phyloP scores from a whole-genome alignment of 2,888 invertebrate species.

The Odontocerum albicorne region DNA sequence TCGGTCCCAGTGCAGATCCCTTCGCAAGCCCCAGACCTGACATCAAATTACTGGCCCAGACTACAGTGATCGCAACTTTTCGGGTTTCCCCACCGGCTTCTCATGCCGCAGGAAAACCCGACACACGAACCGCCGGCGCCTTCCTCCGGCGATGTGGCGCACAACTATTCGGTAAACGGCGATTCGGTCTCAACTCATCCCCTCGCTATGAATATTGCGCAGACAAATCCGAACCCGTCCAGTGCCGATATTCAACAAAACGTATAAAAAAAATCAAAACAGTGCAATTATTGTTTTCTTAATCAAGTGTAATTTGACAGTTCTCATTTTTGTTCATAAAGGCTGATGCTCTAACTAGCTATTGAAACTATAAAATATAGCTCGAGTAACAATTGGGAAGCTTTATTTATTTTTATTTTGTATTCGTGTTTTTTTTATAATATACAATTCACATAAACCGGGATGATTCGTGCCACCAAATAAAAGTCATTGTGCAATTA shows the following conservation, averaged over 20 bases:
- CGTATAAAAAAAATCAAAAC: slow-evolving; percentile 30
- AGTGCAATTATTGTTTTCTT: slow-evolving; percentile 13
- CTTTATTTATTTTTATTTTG: too few species aligned
- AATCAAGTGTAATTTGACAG: too few species aligned
- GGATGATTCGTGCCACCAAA: too few species aligned
- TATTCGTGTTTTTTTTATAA: too few species aligned
- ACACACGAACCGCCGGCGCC: slow-evolving; percentile 37
- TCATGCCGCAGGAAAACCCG: slow-evolving; percentile 67
- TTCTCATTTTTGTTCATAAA: too few species aligned
- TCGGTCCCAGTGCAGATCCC: slow-evolving; percentile 92
- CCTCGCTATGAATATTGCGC: slow-evolving; percentile 47
- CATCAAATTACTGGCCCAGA: slow-evolving; percentile 86
- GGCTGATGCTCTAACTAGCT: too few species aligned
- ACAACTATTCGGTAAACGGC: slow-evolving; percentile 52
- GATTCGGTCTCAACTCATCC: slow-evolving; percentile 45
- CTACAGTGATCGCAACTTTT: slow-evolving; percentile 92
- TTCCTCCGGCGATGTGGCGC: slow-evolving; percentile 46
- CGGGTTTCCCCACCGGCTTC: slow-evolving; percentile 79
- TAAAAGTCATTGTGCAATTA: too few species aligned
- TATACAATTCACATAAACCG: too few species aligned
- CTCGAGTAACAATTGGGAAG: too few species aligned
- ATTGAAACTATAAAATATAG: too few species aligned
- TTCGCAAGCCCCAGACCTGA: slow-evolving; percentile 77
- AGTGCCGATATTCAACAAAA: slow-evolving; percentile 54
- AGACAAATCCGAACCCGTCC: slow-evolving; percentile 39